Evolutionary conservation across 2,888 invertebrate genomes (phyloP), one percentile per base, ranked within the genome.

Genomic region (Ptilodon capucinus): DNA sequence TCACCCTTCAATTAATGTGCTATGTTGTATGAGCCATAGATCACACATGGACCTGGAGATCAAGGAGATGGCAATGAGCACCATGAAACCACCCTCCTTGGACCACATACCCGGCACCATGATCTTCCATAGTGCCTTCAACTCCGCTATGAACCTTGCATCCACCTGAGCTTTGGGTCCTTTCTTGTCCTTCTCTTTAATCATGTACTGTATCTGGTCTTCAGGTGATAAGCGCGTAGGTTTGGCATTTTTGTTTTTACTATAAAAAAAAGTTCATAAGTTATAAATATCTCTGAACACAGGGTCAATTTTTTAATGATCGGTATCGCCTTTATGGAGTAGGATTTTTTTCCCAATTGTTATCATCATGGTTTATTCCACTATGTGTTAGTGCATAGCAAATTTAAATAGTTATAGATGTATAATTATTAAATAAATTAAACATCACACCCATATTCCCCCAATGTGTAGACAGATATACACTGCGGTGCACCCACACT

Each of bases 11-110:
- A 99, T 94, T 46, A 96, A 92, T 1, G 99, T 99, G 9, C 97
- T 96, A 79, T 96, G 97, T 74, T 97, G 96, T 65, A 99, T 99
- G 92, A 99, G 95, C 98, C 98, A 99, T 44, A 99, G 93, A 86
- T 99, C 99, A 75, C 98, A 98, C 62, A 98, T 93, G 0, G 99
- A 98, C 63, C 99, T 92, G 2, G 96, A 94, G 17, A 98, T 92
- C 35, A 99, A 91, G 4, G 97, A 94, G 4, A 91, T 76, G 0
- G 98, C 99, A 6, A 97, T 94, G 18, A 97, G 79, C 9, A 92
- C 54, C 73, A 97, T 90, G 54, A 95, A 93, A 4, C 94, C 95
- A 57, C 93, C 92, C 86, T 98, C 98, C 48, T 94, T 88, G 9
- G 95, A 93, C 82, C 95, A 93, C 68, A 96, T 80, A 38, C 96